Base-by-base conservation (phyloP, 2,888 invertebrate species). In the Polydesmus complanatus region DNA sequence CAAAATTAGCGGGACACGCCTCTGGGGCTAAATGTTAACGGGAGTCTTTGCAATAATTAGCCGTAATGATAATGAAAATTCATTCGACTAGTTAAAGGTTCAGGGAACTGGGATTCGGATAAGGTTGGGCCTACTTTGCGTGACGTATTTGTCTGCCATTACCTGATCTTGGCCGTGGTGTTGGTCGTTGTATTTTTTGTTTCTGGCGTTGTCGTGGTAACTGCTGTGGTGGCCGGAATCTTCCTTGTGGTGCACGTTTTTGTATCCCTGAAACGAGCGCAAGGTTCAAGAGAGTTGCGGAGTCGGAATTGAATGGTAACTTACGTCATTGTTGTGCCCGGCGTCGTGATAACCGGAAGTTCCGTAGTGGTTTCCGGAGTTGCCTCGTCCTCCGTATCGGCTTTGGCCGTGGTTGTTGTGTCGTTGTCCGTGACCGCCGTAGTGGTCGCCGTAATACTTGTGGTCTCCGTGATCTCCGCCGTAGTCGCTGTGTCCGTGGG, bases 401-500 rank as follows among this genome's bases (percentile, higher is more conserved):
- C 19, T 26, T 27, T 53, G 19, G 1, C 53, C 53, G 27, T 53
- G 53, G 37, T 59, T 51, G 2, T 25, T 21, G 1, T 37, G 53
- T 25, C 47, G 37, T 21, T 47, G 37, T 11, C 60, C 60, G 54
- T 60, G 54, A 1, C 53, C 48, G 23, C 53, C 60, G 54, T 60
- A 27, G 49, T 60, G 54, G 23, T 18, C n/a, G 8, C 53, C 53
- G 37, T 59, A 53, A 53, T 59, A 22, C 2, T 50, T 50, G 51
- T 59, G 37, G 14, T 78, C 76, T 0, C 78, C 80, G 67, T 82
- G 79, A 60, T 79, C 75, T 37, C 75, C 77, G n/a, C 75, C 80
- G 65, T 76, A 77, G 64, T 81, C 78, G 61, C 78, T 75, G 66
- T 80, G 79, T 1, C 75, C 78, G 58, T 77, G 77, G 68, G 80